Percentiles rank a stretch among this genome's conserved stretches.
These are phyloP conservation scores for Psammodynastes pulverulentus DNA, from an alignment of 2,113 vertebrate species.

Conservation along the genomic window DNA sequence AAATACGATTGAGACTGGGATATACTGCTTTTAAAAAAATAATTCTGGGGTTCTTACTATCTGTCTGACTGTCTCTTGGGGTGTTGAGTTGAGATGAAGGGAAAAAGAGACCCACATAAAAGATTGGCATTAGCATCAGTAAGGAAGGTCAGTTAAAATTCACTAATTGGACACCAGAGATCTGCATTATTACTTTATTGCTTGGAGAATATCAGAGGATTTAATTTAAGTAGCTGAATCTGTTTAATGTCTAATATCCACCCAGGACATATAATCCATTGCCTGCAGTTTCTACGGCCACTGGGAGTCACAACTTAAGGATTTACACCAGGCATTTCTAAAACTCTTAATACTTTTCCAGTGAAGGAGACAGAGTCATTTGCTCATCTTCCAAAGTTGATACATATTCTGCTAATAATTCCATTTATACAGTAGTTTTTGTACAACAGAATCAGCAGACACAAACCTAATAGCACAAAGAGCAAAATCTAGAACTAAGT, in stretches of 20 bases:
- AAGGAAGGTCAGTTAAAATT: not conserved
- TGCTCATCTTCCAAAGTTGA: not conserved
- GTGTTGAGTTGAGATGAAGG: not conserved
- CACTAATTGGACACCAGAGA: not conserved
- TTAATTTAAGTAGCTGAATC: not conserved
- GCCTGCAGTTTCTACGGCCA: not conserved
- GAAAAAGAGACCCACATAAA: not conserved
- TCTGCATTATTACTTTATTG: not conserved
- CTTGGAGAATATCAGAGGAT: not conserved
- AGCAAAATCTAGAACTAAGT: not conserved
- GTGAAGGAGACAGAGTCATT: not conserved
- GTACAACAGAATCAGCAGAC: not conserved
- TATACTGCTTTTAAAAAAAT: not conserved
- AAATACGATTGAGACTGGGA: not conserved
- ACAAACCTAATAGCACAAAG: not conserved
- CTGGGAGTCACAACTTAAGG: not conserved
- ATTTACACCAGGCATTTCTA: not conserved
- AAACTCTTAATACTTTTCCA: not conserved
- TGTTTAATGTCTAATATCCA: not conserved
- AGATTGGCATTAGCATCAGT: not conserved
- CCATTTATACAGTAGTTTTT: not conserved
- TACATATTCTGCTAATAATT: not conserved
- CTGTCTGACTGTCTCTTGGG: not conserved
- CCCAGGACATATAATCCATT: not conserved
- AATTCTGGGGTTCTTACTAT: not conserved